Evolutionary conservation across 1,140 invertebrate genomes (phyloP).

Genomic region (honey bee (Apis mellifera)): DNA sequence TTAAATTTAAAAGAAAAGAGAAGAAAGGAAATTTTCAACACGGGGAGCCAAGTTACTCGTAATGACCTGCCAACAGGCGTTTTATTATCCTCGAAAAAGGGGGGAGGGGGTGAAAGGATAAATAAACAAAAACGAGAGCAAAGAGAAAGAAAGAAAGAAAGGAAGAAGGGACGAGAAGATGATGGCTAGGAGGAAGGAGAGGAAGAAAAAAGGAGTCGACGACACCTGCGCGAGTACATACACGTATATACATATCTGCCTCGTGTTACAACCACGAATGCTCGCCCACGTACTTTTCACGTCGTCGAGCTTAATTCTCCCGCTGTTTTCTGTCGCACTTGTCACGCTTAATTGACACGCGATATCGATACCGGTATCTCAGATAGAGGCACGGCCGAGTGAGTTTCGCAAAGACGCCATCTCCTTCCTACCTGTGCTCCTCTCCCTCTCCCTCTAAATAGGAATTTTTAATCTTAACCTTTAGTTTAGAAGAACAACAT

Average conservation of each 20-base stretch:
- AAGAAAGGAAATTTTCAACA: not conserved
- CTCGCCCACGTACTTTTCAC: constrained; percentile 51
- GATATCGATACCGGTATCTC: constrained; percentile 48
- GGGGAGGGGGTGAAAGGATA: not conserved
- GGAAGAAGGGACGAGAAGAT: not conserved
- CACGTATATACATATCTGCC: not conserved
- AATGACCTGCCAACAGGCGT: constrained; percentile 54
- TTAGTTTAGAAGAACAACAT: too few relatives aligned
- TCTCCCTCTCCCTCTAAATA: not conserved
- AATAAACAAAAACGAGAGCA: not conserved
- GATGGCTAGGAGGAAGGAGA: not conserved
- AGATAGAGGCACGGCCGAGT: constrained; percentile 6
- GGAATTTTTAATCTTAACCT: not conserved
- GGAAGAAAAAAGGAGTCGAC: constrained; percentile 13
- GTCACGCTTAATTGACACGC: constrained; percentile 51
- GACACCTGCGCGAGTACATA: constrained; percentile 25
- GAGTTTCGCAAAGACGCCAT: constrained; percentile 27
- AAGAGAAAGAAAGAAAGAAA: constrained; percentile 12
- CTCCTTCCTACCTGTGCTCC: not conserved
- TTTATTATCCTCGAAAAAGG: not conserved
- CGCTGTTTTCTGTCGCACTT: constrained; percentile 43
- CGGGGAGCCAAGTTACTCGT: constrained; percentile 44
- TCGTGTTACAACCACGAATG: constrained; percentile 27
- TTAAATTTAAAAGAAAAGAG: too few relatives aligned
- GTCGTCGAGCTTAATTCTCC: constrained; percentile 36